Base-by-base conservation (phyloP, 2,888 invertebrate genomes). In the Patella ulyssiponensis region DNA sequence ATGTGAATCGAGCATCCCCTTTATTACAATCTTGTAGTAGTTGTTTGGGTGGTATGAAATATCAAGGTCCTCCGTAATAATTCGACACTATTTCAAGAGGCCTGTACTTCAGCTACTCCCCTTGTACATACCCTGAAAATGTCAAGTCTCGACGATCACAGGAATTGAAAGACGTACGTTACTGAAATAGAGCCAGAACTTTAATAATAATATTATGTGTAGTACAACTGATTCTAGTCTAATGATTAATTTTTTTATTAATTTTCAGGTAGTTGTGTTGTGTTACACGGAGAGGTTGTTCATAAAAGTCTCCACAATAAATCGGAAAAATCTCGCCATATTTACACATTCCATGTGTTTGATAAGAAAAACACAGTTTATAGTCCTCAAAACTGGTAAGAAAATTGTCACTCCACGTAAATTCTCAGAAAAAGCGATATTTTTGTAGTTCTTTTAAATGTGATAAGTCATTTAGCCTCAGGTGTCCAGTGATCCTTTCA, bases 281-380 rank as follows among this genome's bases (percentile, higher is more conserved):
- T 99, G 64, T 95, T 99, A 80, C 96, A 99, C 89, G 98, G 98
- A 0, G 94, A 96, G 89, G 97, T 98, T 0, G 96, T 98, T 0
- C 99, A 99, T 92, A 96, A 95, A 90, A 98, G 98, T 88, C 96
- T 96, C 75, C 93, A 93, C 12, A 99, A 99, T 92, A 95, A 93
- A 79, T 98, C 98, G 0, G 90, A 93, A 2, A 94, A 94, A 82
- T 95, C 97, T n/a, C 94, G 99, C 54, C 96, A 97, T 87, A 97
- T 96, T 1, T 99, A 99, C 92, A 98, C 98, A 9, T 98, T 98
- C 92, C 99, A 99, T 91, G 94, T 98, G 0, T 94, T 96, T 77
- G 99, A 99, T 91, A 93, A 94, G 23, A 92, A 95, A 78, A 77
- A 83, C 5, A 95, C 95, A 53, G 93, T 93, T 77, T 99, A 96